A percentile compares a stretch with the other conserved stretches of the same genome.
Conservation (phyloP, 2,797 vertebrate genomes). For the Myripristis jacobus region DNA sequence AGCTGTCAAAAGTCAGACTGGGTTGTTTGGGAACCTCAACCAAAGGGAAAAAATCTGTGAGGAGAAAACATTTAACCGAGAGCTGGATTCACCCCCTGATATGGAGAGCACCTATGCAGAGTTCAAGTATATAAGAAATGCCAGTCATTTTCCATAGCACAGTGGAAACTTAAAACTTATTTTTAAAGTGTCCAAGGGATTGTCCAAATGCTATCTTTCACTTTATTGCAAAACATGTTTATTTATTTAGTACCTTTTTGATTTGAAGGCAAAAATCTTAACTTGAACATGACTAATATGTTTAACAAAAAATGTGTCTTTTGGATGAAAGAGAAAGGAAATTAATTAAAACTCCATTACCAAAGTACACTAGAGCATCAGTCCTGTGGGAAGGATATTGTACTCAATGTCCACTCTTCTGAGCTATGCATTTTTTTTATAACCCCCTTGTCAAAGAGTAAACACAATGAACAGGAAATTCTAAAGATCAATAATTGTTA, state of each 20-base stretch:
- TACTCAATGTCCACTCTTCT: too few species aligned
- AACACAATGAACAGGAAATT: too few species aligned
- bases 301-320: not conserved
- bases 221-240: not conserved
- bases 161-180: not conserved
- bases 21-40: too few species aligned
- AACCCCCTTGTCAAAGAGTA: too few species aligned
- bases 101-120: constrained; percentile 38
- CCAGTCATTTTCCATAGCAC: not conserved
- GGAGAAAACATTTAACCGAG: not conserved
- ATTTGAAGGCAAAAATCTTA: not conserved
- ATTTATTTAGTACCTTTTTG: not conserved
- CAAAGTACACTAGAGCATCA: not conserved
- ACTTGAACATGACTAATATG: constrained; percentile 9
- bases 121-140: not conserved
- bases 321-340: not conserved
- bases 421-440: too few species aligned
- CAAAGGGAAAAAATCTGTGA: constrained; percentile 7
- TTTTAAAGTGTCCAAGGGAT: constrained; percentile 16
- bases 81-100: constrained; percentile 29
- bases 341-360: not conserved
- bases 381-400: not conserved
- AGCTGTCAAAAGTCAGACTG: too few species aligned
- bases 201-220: not conserved
- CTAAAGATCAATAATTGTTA: too few species aligned